Evolutionary conservation across 2,113 vertebrate species (phyloP), one percentile per base, ranked within the genome.

Genomic region (Anarhynchus alexandrinus): DNA sequence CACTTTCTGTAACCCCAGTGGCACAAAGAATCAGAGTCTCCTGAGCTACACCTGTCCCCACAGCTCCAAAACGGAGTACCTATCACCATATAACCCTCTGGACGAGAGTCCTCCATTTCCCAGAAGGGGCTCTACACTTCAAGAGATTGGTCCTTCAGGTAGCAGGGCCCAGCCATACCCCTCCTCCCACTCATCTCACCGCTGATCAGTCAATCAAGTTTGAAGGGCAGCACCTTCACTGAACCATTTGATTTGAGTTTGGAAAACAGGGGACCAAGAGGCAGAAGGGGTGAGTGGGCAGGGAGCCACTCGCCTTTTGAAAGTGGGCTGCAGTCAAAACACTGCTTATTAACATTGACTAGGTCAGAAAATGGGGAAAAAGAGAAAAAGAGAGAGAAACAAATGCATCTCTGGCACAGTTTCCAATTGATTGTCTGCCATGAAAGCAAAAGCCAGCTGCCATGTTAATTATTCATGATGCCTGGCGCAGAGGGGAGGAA

Each of bases 391-490:
- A 86, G 94, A 95, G 90, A 88, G 92, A 97, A 96, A 96, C 96
- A 96, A 96, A 96, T 25, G 88, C 92, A 80, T 51, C 47, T 72
- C 91, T 97, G 97, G 98, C 98, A 94, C 92, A 47, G 74, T 74
- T 95, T 98, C 96, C 91, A 94, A 94, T 94, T 92, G 95, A 93
- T 93, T 97, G 95, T 95, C 97, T 97, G 97, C 96, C 96, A 96
- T 91, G 86, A 97, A 97, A 96, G 97, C 97, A 96, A 88, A 97
- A 96, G 94, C 97, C 98, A 98, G 98, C 97, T 97, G 98, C 98
- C 92, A 30, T 86, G 96, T 97, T 97, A 97, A 97, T 97, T 97
- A 98, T 97, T 97, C 97, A 98, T 90, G 82, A 97, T 80, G 94
- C 84, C 73, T 96, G 96, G 97, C 90, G 55, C 80, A 86, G 95